phyloP scores from a whole-genome alignment of 2,113 vertebrate genomes.

The Anolis sagrei region DNA sequence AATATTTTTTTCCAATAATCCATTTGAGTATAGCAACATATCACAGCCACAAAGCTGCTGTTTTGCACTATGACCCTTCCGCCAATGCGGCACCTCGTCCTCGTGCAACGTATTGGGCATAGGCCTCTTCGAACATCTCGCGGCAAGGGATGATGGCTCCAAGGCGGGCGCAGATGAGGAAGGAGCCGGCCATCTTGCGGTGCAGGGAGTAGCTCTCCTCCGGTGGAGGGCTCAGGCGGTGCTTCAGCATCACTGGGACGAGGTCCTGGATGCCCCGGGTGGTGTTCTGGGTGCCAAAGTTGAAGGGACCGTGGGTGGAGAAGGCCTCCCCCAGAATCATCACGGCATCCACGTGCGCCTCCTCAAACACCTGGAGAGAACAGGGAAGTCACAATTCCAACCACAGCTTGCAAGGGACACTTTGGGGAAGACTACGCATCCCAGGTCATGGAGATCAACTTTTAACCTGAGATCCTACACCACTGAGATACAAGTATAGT shows the following conservation, averaged over 20 bases:
- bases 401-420: too few species aligned
- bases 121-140: conserved; percentile 83
- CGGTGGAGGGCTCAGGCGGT: conserved; percentile 87
- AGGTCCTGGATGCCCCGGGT: conserved; percentile 84
- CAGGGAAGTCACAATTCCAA: neutral
- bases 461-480: too few species aligned
- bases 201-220: conserved; percentile 92
- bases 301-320: conserved; percentile 77
- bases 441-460: too few species aligned
- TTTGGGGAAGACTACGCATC: too few species aligned
- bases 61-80: neutral
- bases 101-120: conserved; percentile 63
- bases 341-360: conserved; percentile 88
- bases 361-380: conserved; percentile 78
- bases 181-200: conserved; percentile 91
- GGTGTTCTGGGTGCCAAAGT: conserved; percentile 86
- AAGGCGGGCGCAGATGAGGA: conserved; percentile 91
- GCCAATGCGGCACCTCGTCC: conserved; percentile 15
- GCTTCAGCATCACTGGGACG: conserved; percentile 85
- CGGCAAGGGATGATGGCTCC: conserved; percentile 80
- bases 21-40: too few species aligned
- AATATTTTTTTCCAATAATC: too few species aligned
- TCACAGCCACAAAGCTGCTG: fast-evolving
- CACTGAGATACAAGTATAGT: too few species aligned
- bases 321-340: conserved; percentile 93